These are phyloP conservation scores for Ardeotis arabs DNA, from an alignment of 2,113 vertebrate species.

Conservation along the genomic window DNA sequence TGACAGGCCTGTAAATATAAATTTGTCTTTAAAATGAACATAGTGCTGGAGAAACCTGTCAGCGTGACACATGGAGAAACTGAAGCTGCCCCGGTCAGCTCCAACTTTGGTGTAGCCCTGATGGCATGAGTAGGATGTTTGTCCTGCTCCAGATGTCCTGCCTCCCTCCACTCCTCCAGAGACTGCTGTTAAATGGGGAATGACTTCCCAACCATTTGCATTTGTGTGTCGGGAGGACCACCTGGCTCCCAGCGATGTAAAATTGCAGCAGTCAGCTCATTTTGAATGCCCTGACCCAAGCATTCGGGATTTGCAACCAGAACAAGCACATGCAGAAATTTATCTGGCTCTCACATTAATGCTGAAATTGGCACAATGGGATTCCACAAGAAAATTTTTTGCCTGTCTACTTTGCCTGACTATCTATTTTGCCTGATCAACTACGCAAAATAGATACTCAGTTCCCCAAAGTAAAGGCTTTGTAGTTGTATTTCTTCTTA, in stretches of 20 bases:
- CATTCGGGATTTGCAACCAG: neutral
- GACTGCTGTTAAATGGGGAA: neutral
- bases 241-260: fast-evolving
- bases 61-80: fast-evolving
- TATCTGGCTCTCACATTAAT: neutral
- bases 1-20: neutral
- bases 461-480: neutral
- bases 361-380: neutral
- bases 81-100: neutral
- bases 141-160: neutral
- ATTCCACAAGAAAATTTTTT: neutral
- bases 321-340: neutral
- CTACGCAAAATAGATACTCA: neutral
- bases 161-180: neutral
- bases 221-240: neutral
- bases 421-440: neutral
- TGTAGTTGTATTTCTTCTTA: neutral
- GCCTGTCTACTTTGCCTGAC: neutral
- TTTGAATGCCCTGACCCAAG: neutral
- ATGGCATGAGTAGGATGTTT: fast-evolving
- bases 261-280: neutral
- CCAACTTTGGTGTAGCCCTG: fast-evolving
- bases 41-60: neutral
- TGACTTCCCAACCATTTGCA: fast-evolving
- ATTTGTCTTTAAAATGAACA: neutral